phyloP scores from a whole-genome alignment of 2,888 invertebrate genomes.

The Schizotus pectinicornis region DNA sequence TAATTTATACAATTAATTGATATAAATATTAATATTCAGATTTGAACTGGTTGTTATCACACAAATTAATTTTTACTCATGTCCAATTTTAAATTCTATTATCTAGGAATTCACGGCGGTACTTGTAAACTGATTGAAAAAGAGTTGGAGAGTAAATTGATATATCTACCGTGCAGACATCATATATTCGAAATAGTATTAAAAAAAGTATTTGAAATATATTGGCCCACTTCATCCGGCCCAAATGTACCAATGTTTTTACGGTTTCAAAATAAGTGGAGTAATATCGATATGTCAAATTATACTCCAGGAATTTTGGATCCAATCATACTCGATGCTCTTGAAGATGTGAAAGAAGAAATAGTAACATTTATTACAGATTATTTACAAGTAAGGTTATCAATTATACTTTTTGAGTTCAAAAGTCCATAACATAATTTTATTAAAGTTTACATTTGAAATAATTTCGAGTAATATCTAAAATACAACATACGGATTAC shows the following conservation, averaged over 20 bases:
- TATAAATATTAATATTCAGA: not conserved
- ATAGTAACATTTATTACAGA: too few relatives aligned
- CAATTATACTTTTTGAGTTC: too few relatives aligned
- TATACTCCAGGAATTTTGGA: too few relatives aligned
- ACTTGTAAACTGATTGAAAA: constrained; percentile 22
- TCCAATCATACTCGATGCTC: too few relatives aligned
- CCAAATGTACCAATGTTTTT: constrained; percentile 24
- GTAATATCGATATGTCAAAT: constrained; percentile 6
- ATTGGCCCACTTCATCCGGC: not conserved
- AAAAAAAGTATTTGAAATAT: constrained; percentile 10
- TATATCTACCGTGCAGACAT: constrained; percentile 27
- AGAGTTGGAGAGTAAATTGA: constrained; percentile 13
- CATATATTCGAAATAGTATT: constrained; percentile 27
- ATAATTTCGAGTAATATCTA: not conserved
- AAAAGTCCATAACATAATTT: too few relatives aligned
- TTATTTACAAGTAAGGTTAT: too few relatives aligned
- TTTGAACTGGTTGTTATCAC: not conserved
- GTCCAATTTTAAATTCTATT: not conserved
- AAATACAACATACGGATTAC: too few relatives aligned
- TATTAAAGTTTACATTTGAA: not conserved
- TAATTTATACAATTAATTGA: not conserved
- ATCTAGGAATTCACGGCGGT: not conserved
- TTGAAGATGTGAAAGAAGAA: too few relatives aligned
- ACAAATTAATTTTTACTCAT: not conserved
- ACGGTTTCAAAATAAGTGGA: constrained; percentile 14